Base-by-base conservation (phyloP, 92 coral and sea anemone genomes). In the Paragorgia papillata region DNA sequence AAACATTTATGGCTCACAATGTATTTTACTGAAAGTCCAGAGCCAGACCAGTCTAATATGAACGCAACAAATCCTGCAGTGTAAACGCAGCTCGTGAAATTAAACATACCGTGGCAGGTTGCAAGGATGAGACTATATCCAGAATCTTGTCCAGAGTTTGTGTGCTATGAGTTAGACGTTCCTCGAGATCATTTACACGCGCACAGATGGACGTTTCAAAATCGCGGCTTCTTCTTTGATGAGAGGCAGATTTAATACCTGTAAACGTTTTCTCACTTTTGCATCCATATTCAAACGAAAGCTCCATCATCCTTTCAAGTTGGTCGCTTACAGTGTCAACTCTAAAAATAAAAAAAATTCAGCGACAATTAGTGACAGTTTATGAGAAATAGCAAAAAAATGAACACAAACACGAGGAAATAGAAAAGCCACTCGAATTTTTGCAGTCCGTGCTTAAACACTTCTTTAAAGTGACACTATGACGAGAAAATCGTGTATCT, bases 281-380 rank as follows among this genome's bases (percentile, higher is more conserved):
- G 29, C 63, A 22, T n/a, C 78, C 41, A 27, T 24, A 17, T 28
- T 71, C 78, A 71, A 71, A 55, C 9, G 78, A 71, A 30, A 19
- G 49, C 34, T 88, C 92, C 87, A 91, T 88, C 21, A 92, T 74
- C 19, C 97, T 87, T 71, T 92, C 97, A 29, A 92, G 79, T 81
- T 89, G 88, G 24, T 66, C 79, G 39, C 91, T 81, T 35, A 90
- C 79, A 44, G 77, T 55, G 50, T 89, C 82, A 25, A 92, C 83
- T 75, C 97, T 92, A 66, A 31, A 28, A 65, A 7, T 13, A 14
- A 31, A 43, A 46, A 2, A 24, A 22, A 21, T 10, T 27, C 33
- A 25, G 21, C 5, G 35, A 25, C 9, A 55, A 9, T 18, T 62
- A 30, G 2, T 0, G 43, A n/a, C n/a, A n/a, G n/a, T n/a, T n/a